Base-by-base conservation (phyloP, 2,888 invertebrate species). In the Microplitis manilae region DNA sequence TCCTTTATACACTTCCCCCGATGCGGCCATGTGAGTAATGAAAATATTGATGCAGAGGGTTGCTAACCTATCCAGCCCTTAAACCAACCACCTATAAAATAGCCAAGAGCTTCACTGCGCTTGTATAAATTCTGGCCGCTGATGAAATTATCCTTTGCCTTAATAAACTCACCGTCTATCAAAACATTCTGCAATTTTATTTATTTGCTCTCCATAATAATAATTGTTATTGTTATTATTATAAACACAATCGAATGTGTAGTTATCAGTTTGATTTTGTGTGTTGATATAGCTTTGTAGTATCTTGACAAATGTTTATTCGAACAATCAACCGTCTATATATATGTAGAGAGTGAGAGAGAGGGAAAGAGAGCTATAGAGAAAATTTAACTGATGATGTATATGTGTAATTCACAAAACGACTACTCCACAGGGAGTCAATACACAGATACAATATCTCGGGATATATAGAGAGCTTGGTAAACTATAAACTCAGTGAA, bases 1-100 rank as follows among this genome's bases (percentile, higher is more conserved):
- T 62, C 6, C 8, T 62, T n/a, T 62, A 20, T 7, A 62, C 5
- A 6, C 59, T 17, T 20, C 62, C 15, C 62, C 50, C 50, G 9
- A 50, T 62, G 20, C 20, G 15, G 62, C 62, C 15, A 62, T 62
- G 20, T 62, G 62, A 62, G 62, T 15, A 62, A 62, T 20, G 15
- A 62, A 62, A 62, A 62, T 62, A 62, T 62, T 62, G 62, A 62
- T 17, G 62, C 20, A 8, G 62, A 62, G 62, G 62, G 20, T 62
- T 17, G 20, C n/a, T 7, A 20, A 15, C 62, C 62, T 20, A 7
- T 8, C n/a, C 17, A 20, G 20, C 62, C 62, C 62, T 62, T 62
- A 15, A 62, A 62, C 20, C 62, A 62, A 62, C 62, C 62, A 62
- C 62, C 17, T 62, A 20, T 13, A 62, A 62, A 62, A 62, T 62